Base-by-base conservation (phyloP, 1,140 invertebrate genomes). In the Melipona quadrifasciata region DNA sequence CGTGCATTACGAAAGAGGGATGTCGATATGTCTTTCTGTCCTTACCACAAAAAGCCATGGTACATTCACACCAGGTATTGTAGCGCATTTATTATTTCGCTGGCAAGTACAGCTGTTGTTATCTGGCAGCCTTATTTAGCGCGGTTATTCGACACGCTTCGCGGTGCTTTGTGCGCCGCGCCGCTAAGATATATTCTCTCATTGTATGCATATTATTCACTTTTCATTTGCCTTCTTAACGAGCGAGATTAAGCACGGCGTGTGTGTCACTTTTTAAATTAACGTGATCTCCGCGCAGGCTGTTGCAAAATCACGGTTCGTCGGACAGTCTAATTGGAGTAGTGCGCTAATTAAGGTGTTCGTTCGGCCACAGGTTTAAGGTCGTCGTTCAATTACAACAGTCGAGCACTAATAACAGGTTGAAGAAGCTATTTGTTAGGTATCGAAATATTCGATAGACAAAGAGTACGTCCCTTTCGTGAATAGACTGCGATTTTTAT, bases 41-140 rank as follows among this genome's bases (percentile, higher is more conserved):
- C 55, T 71, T 71, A 39, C 55, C 61, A 55, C 55, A 61, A 70
- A 21, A 51, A 19, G 10, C 4, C 16, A 39, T 12, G 27, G 75
- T 79, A 55, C 76, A 14, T 84, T 84, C 76, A 79, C 82, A 72
- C 67, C 55, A 72, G 82, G 55, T 71, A 83, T 61, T 47, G 55
- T 61, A 64, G 51, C 55, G 55, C 21, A 86, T 77, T 86, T 86
- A 86, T 82, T 86, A 86, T 86, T 86, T 83, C 21, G 10, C 51
- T 47, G 39, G 65, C 65, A 47, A 24, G 55, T 64, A 76, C 47
- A 51, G 53, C 47, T 71, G 57, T 58, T 82, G 71, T 80, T 85
- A 85, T 87, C 77, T 85, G 51, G 55, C 57, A 57, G 74, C 84
- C 68, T 83, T 86, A 86, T 85, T 85, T 82, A 53, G 55, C 31